Base-by-base conservation (phyloP, 2,797 vertebrate species). In the Thalassophryne amazonica region DNA sequence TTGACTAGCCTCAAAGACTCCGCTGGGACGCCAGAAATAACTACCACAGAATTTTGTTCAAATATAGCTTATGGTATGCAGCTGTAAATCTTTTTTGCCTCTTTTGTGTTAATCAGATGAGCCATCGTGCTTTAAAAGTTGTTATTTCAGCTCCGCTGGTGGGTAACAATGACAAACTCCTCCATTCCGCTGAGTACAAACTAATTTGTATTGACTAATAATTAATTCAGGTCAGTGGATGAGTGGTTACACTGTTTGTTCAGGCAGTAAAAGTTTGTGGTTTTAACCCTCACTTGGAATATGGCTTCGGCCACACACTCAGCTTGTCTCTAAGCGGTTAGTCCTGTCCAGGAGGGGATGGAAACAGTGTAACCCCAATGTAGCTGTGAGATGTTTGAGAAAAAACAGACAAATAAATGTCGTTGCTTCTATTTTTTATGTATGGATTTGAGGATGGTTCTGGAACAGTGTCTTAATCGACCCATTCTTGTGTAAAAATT, bases 151-250 rank as follows among this genome's bases (percentile, higher is more conserved):
- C 60, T 62, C n/a, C 50, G 43, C 28, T 69, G 42, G 29, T 53
- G 65, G 65, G 42, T 81, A 64, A 57, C 81, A 77, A 72, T 63
- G 37, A 53, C 63, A 45, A 46, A 72, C 69, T 55, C 23, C 25
- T 51, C 3, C 45, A 65, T 46, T 66, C 32, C 60, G 36, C 46
- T 56, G 45, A 48, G 36, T 29, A 41, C 20, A 56, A 58, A 46
- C 32, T 62, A 35, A 80, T 77, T 77, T 58, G 41, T 77, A 69
- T 76, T 52, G 74, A 68, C 34, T 34, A 49, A 67, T 79, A 67
- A 65, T 78, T 67, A 62, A 73, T 59, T 60, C 1, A 13, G 43
- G 56, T 62, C 47, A 16, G 33, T 61, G 40, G 54, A 27, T 33
- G 66, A 69, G 64, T 63, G 59, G 62, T 74, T 46, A 30, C 25